These are phyloP conservation scores for Schrankia costaestrigalis DNA, from an alignment of 2,888 invertebrate genomes.

Conservation along the genomic window DNA sequence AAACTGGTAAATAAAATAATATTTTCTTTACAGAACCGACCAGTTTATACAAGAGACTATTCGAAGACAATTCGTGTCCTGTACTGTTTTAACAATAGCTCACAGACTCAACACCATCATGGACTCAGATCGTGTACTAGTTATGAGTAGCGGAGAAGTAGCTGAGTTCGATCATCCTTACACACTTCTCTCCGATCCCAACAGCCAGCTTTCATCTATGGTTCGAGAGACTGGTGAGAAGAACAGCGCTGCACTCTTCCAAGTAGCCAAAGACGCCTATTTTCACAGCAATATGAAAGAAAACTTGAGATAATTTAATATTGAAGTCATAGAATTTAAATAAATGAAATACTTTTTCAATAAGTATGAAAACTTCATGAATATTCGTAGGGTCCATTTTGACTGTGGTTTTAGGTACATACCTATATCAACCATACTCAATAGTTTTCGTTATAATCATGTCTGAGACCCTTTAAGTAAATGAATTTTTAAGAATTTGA, in stretches of 20 bases:
- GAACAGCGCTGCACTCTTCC: conserved; percentile 69
- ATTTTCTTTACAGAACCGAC: conserved; percentile 82
- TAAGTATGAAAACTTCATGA: no score
- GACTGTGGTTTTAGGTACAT: no score
- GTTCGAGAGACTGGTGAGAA: conserved; percentile 82
- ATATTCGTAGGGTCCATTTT: no score
- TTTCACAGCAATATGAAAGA: conserved; percentile 59
- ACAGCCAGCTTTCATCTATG: conserved; percentile 78
- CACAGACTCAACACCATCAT: conserved; percentile 95
- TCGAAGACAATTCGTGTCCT: conserved; percentile 86
- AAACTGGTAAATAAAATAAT: no score
- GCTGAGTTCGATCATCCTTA: conserved; percentile 85
- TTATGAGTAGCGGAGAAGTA: conserved; percentile 81
- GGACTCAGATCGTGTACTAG: conserved; percentile 90
- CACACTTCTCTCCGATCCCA: conserved; percentile 71
- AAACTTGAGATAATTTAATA: conserved; percentile 49
- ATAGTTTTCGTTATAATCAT: no score
- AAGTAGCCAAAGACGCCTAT: conserved; percentile 71
- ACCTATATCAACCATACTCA: no score
- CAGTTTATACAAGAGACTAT: conserved; percentile 91
- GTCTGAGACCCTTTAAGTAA: no score
- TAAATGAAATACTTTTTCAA: no score
- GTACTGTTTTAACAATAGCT: conserved; percentile 94
- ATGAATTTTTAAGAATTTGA: no score
- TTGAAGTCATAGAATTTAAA: no score